Percentiles rank a stretch among this genome's conserved stretches.
phyloP scores from a whole-genome alignment of 2,113 vertebrate species.

The Salvelinus namaycush region DNA sequence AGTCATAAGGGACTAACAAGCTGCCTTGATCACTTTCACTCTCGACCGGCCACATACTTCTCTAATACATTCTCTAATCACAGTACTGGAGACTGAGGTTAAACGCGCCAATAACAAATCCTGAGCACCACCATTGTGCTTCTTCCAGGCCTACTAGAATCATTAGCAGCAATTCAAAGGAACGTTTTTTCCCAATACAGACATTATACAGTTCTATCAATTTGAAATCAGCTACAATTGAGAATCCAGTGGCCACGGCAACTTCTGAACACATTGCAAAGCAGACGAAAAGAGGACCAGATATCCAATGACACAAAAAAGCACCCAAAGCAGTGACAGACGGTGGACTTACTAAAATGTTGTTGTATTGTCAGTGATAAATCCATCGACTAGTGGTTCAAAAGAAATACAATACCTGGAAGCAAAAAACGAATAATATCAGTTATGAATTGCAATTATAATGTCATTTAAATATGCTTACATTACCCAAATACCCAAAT shows the following conservation, averaged over 20 bases:
- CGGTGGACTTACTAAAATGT: constrained; percentile 62
- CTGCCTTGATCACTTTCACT: not conserved
- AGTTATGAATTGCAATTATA: not conserved
- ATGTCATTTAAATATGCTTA: not conserved
- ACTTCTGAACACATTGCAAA: not conserved
- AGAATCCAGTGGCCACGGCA: not conserved
- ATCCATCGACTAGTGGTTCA: constrained; percentile 66
- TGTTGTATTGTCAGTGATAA: constrained; percentile 61
- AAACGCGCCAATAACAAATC: no score
- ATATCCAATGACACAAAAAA: not conserved
- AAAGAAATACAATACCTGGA: constrained; percentile 51
- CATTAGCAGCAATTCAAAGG: no score
- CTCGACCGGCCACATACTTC: no score
- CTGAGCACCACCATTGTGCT: no score
- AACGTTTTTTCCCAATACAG: no score
- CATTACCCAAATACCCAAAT: not conserved
- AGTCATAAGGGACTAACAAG: not conserved
- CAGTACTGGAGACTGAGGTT: no score
- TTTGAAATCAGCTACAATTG: not conserved
- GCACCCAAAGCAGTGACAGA: not conserved
- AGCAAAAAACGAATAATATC: constrained; percentile 24
- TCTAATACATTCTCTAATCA: no score
- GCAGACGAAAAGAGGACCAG: not conserved
- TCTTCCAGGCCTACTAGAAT: no score
- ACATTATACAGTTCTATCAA: not conserved